phyloP scores from a whole-genome alignment of 2,888 invertebrate genomes.

The Nasonovia ribisnigri region DNA sequence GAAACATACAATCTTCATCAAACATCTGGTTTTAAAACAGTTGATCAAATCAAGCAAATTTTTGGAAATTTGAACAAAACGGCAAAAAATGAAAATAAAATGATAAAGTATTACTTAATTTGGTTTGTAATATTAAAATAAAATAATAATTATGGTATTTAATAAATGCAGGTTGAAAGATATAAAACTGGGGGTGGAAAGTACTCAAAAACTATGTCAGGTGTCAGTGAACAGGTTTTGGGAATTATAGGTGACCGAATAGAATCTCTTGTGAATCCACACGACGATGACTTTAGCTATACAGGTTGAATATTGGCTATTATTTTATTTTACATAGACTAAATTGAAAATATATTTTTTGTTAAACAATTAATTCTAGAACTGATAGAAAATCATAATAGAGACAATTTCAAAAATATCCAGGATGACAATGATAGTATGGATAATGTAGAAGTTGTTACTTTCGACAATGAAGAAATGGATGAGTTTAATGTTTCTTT shows the following conservation, averaged over 20 bases:
- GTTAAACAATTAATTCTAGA: neutral
- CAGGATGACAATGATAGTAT: too few species aligned
- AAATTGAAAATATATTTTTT: neutral
- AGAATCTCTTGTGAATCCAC: neutral
- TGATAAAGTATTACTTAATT: neutral
- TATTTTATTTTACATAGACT: neutral
- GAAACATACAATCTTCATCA: conserved; percentile 19
- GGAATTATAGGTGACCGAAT: conserved; percentile 1
- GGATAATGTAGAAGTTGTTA: neutral
- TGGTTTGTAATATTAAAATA: neutral
- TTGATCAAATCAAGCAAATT: neutral
- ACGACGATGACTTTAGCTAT: neutral
- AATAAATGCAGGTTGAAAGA: conserved; percentile 8
- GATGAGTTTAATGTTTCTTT: neutral
- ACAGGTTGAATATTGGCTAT: neutral
- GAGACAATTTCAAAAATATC: neutral
- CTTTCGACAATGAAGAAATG: neutral
- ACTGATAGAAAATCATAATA: neutral
- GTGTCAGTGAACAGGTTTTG: neutral
- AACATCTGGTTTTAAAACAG: neutral
- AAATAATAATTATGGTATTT: neutral
- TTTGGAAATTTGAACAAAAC: conserved; percentile 27
- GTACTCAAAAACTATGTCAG: neutral
- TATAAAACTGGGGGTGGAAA: conserved; percentile 27
- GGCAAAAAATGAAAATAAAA: neutral